Evolutionary conservation across 2,113 vertebrate species (phyloP).

Genomic region (Helogale parvula): DNA sequence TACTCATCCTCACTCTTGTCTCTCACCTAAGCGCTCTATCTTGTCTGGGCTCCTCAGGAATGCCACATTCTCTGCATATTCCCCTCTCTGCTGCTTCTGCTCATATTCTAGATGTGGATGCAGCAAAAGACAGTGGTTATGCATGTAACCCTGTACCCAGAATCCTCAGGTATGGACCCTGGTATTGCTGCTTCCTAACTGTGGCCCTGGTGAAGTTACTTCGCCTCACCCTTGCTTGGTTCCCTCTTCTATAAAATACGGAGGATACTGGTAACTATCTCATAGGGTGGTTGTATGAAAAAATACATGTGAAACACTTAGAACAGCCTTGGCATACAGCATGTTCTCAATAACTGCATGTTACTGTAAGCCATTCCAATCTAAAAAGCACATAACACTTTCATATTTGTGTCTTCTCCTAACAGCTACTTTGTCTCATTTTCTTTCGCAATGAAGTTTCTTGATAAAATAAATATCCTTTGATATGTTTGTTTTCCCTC

Average conservation of each 20-base stretch:
- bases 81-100: background rate
- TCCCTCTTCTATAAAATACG: background rate
- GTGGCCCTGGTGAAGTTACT: background rate
- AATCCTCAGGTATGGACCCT: background rate
- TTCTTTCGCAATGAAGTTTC: background rate
- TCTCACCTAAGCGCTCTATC: background rate
- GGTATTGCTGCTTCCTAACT: background rate
- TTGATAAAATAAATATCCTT: background rate
- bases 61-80: background rate
- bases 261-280: background rate
- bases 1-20: background rate
- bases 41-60: background rate
- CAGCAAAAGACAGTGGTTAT: background rate
- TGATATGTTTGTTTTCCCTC: background rate
- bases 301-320: background rate
- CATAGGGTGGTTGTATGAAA: background rate
- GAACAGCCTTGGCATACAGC: background rate
- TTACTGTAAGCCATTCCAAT: background rate
- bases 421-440: background rate
- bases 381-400: background rate
- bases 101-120: background rate
- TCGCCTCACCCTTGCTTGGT: background rate
- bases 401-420: background rate
- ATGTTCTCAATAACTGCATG: background rate
- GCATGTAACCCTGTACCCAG: background rate